phyloP scores from a whole-genome alignment of 2,888 invertebrate species.

The Pterostichus madidus region DNA sequence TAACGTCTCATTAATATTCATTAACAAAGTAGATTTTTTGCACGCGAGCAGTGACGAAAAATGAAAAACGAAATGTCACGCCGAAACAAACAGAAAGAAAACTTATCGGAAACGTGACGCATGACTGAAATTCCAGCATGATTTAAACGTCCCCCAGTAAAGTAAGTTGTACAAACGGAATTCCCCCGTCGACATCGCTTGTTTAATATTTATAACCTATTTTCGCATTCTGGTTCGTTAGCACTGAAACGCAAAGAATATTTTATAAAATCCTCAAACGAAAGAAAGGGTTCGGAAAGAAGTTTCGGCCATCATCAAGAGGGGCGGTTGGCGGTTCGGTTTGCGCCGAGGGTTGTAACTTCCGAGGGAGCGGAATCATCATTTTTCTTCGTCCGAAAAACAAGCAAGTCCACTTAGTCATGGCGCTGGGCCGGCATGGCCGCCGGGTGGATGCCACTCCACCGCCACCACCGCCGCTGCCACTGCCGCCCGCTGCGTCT shows the following conservation, averaged over 20 bases:
- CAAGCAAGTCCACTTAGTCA: slow-evolving; percentile 80
- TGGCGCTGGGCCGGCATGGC: slow-evolving; percentile 70
- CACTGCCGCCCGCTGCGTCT: slow-evolving; percentile 35
- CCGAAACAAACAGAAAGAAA: slow-evolving; percentile 61
- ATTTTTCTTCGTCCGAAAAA: slow-evolving; percentile 79
- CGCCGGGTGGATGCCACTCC: slow-evolving; percentile 41
- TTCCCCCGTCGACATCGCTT: slow-evolving; percentile 56
- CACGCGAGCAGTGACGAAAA: slow-evolving; percentile 28
- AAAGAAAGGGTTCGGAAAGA: slow-evolving; percentile 54
- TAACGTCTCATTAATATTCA: slow-evolving; percentile 43
- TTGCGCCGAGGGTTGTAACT: slow-evolving; percentile 45
- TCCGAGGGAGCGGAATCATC: slow-evolving; percentile 76
- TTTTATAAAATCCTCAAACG: slow-evolving; percentile 51
- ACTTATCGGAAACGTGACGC: slow-evolving; percentile 62
- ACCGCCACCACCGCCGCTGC: background rate
- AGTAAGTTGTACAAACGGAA: slow-evolving; percentile 59
- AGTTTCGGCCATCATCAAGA: slow-evolving; percentile 38
- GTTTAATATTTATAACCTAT: slow-evolving; percentile 67
- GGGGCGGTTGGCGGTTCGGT: slow-evolving; percentile 17
- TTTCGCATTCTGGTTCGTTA: slow-evolving; percentile 65
- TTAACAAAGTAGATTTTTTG: slow-evolving; percentile 27
- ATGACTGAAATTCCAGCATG: slow-evolving; percentile 60
- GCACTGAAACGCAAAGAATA: slow-evolving; percentile 37
- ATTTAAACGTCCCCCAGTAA: slow-evolving; percentile 62
- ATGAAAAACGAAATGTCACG: slow-evolving; percentile 57